phyloP scores from a whole-genome alignment of 2,113 vertebrate genomes.

The Microcebus jonahi region DNA sequence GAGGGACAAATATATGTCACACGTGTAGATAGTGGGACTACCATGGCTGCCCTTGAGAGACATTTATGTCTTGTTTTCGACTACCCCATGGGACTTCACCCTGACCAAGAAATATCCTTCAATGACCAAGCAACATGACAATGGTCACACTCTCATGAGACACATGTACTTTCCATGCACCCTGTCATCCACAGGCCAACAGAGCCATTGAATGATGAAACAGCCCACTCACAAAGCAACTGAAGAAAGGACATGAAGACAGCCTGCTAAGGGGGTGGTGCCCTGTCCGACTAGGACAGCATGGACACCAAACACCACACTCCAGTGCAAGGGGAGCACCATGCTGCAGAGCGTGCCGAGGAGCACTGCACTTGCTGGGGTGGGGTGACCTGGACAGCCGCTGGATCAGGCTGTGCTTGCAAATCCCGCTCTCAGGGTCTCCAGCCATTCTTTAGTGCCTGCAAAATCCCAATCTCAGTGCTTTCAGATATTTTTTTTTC shows the following conservation, averaged over 20 bases:
- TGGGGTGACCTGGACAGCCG: neutral
- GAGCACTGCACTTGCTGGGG: too few species aligned
- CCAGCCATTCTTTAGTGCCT: neutral
- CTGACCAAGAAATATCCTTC: neutral
- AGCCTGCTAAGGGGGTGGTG: neutral
- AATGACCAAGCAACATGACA: neutral
- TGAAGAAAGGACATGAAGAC: neutral
- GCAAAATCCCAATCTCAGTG: neutral
- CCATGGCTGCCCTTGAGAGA: neutral
- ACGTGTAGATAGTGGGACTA: neutral
- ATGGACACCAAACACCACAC: neutral
- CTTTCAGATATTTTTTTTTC: neutral
- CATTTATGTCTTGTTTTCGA: neutral
- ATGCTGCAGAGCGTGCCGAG: too few species aligned
- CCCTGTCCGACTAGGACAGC: neutral
- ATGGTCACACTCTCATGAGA: neutral
- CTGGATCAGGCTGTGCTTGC: neutral
- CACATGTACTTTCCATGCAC: neutral
- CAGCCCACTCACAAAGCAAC: neutral
- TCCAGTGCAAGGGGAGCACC: too few species aligned
- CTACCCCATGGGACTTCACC: neutral
- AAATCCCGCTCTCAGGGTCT: neutral
- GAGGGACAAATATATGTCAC: neutral
- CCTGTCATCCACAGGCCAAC: neutral
- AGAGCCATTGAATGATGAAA: neutral